phyloP scores from a whole-genome alignment of 2,113 vertebrate genomes.

The Atlantisia rogersi region DNA sequence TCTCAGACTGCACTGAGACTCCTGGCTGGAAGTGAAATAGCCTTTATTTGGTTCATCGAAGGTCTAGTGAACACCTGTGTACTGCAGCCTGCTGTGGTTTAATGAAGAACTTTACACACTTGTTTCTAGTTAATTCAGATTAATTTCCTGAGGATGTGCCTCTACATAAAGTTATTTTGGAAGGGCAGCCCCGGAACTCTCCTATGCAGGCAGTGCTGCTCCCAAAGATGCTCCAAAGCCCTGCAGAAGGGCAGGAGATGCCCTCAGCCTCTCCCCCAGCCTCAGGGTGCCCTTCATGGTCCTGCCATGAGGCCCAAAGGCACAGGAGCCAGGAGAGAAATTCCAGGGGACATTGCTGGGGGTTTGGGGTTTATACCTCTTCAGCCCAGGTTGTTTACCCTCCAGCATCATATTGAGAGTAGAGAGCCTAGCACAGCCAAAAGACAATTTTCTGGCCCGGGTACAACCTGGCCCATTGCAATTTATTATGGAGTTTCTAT shows the following conservation, averaged over 20 bases:
- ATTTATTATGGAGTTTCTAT: neutral
- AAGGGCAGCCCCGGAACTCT: neutral
- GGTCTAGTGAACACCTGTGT: neutral
- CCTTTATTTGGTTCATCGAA: neutral
- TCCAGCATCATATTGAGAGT: neutral
- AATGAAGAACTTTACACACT: slow-evolving; percentile 2
- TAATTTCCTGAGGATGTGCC: neutral
- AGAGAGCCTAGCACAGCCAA: neutral
- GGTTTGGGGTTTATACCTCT: neutral
- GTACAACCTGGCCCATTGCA: neutral
- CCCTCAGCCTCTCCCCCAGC: neutral
- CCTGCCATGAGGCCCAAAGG: neutral
- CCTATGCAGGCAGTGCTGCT: neutral
- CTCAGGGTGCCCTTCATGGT: neutral
- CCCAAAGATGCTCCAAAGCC: neutral
- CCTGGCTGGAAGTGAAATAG: neutral
- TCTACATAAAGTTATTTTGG: neutral
- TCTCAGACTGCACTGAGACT: neutral
- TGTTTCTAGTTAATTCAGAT: neutral
- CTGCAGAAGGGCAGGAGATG: neutral
- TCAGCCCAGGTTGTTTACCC: neutral
- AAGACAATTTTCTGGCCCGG: neutral
- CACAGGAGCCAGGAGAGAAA: neutral
- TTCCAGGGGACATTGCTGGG: neutral
- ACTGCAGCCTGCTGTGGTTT: neutral